Evolutionary conservation across 1,140 invertebrate species (phyloP), one percentile per base, ranked within the genome.

Genomic region (Temnothorax longispinosus): DNA sequence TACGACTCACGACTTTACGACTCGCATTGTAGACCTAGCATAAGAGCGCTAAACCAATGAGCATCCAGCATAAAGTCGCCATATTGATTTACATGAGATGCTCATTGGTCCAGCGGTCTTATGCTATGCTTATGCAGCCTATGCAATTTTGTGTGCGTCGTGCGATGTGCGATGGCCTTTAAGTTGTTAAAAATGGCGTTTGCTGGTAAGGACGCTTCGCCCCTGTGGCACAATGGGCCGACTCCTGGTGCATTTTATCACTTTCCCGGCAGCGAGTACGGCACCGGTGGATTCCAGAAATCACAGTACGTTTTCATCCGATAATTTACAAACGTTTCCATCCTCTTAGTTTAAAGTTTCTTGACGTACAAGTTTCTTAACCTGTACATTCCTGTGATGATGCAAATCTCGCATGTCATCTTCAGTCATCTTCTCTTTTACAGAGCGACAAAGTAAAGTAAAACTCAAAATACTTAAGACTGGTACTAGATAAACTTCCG

Each of bases 221-320:
- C 96, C 56, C 95, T 97, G 80, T 97, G 97, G 97, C 96, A 96
- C 32, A 97, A 97, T 95, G 97, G 97, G 32, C 97, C 97, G 0
- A 88, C 96, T 15, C 97, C 97, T 21, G 97, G 97, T 35, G 95
- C 95, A 27, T 96, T 97, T 90, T 97, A 97, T 90, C 97, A 97
- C 93, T 97, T 98, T 91, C 97, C 97, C 32, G 96, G 95, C 41
- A 93, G 54, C 35, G 90, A 91, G 67, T 90, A 95, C 56, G 90
- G 95, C 41, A 93, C 93, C 62, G 93, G 94, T 64, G 95, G 94
- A 69, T 86, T 93, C 18, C 95, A 96, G 93, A 96, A 95, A 95
- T 96, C 97, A 87, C 96, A 97, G 97, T 97, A 96, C 96, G 97
- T 96, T 72, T 87, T 60, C 10, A 82, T 11, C 56, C 52, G 10